Evolutionary conservation across 1,140 invertebrate genomes (phyloP), one percentile per base, ranked within the genome.

Genomic region (Camponotus pennsylvanicus): DNA sequence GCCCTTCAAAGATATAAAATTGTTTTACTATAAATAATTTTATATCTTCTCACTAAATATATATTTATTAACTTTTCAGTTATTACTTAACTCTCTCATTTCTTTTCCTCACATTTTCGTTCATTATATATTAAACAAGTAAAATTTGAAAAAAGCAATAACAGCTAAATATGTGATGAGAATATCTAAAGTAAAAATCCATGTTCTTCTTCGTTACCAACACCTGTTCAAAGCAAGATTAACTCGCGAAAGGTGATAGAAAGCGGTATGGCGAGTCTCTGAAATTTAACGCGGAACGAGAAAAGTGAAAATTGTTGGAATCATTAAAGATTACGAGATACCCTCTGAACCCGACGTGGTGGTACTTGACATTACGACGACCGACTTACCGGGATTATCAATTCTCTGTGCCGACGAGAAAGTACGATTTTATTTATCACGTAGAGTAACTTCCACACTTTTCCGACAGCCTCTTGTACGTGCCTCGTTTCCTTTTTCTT

Each of bases 391-490:
- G 87, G 85, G 82, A 88, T 90, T 77, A 88, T 90, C 86, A 89
- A 91, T 92, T 91, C 90, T 79, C 89, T 89, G 79, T 87, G 59
- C 49, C 69, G 27, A n/a, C 84, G 82, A 88, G 90, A 92, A 93
- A 92, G 91, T 92, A 63, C 86, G 64, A 92, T 92, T 91, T 88
- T 89, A 91, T 92, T 92, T 92, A 92, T 92, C 82, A 80, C 88
- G 83, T 40, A 83, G 83, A 90, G 90, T 90, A 87, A 89, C 76
- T 89, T 91, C 57, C 40, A 45, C 40, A 61, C 67, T 71, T 86
- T 85, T 86, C 63, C 77, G 52, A 11, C 73, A 71, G 52, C 32
- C 32, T 55, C 57, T 37, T 27, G 21, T 59, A 49, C 59, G 42
- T 64, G 45, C 18, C 27, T 85, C 18, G 42, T 78, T 42, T 42